A percentile compares a stretch with the other conserved stretches of the same genome.
phyloP scores from a whole-genome alignment of 2,888 invertebrate genomes.

The Leptogaster cylindrica region DNA sequence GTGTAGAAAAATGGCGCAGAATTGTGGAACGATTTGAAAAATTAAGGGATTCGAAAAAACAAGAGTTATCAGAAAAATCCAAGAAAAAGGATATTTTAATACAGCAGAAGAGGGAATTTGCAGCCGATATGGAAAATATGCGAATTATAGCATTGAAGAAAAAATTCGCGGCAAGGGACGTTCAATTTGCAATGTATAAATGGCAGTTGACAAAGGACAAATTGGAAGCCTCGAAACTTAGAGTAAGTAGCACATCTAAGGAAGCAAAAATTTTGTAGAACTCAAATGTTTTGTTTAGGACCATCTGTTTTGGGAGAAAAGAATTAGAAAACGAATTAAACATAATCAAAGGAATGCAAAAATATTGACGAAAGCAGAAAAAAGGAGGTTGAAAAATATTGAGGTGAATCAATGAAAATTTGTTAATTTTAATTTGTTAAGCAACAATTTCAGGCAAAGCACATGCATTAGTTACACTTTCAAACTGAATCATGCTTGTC shows the following conservation, averaged over 20 bases:
- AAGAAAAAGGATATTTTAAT: slow-evolving; percentile 52
- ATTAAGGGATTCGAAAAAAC: slow-evolving; percentile 49
- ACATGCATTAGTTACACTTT: too few species aligned
- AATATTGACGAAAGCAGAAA: slow-evolving; percentile 20
- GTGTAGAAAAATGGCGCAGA: neutral
- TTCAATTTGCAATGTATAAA: slow-evolving; percentile 48
- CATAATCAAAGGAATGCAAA: slow-evolving; percentile 4
- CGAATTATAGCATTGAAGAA: slow-evolving; percentile 52
- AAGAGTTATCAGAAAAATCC: slow-evolving; percentile 53
- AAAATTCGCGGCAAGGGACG: slow-evolving; percentile 55
- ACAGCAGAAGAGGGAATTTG: slow-evolving; percentile 51
- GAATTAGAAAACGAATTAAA: neutral
- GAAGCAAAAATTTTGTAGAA: neutral
- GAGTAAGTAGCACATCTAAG: neutral
- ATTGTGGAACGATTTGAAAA: slow-evolving; percentile 49
- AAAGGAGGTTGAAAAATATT: slow-evolving; percentile 1
- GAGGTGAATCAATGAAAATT: slow-evolving; percentile 27
- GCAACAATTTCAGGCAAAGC: too few species aligned
- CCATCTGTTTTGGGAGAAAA: slow-evolving; percentile 16
- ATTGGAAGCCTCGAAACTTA: neutral
- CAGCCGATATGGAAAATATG: slow-evolving; percentile 50
- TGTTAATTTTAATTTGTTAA: too few species aligned
- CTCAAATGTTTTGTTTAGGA: slow-evolving; percentile 35
- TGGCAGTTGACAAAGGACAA: slow-evolving; percentile 14
- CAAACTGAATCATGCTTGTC: too few species aligned